Percentiles rank a stretch among this genome's conserved stretches.
Conservation (phyloP, 2,888 invertebrate species). For the Eucera pruinosa region DNA sequence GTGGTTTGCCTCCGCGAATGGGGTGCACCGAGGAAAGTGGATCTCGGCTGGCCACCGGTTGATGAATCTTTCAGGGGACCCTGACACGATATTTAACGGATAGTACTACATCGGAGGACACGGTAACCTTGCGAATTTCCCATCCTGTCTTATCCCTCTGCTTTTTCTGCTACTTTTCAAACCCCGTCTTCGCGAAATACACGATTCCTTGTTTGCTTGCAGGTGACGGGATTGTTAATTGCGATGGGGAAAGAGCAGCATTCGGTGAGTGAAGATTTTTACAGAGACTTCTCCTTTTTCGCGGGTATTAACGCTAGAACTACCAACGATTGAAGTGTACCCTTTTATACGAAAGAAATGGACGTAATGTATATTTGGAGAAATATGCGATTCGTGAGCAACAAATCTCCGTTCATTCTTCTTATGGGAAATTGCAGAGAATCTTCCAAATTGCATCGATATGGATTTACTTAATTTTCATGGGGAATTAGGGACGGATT, state of each 20-base stretch:
- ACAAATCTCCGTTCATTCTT: too few species aligned
- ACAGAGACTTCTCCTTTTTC: too few species aligned
- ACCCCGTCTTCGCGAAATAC: neutral
- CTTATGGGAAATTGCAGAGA: too few species aligned
- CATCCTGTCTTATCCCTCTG: neutral
- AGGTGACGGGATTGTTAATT: neutral
- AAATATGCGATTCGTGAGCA: too few species aligned
- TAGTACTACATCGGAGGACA: conserved; percentile 17
- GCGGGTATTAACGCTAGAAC: too few species aligned
- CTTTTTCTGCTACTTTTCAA: conserved; percentile 7
- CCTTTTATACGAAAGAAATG: too few species aligned
- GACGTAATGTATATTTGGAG: too few species aligned
- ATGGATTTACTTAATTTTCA: too few species aligned
- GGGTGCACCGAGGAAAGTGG: conserved; percentile 51
- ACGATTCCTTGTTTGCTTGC: conserved; percentile 15
- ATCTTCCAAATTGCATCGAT: too few species aligned
- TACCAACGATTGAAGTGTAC: too few species aligned
- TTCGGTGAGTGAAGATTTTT: conserved; percentile 22
- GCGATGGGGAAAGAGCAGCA: neutral
- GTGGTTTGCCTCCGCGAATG: conserved; percentile 64
- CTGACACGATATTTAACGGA: conserved; percentile 61
- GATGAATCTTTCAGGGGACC: conserved; percentile 55
- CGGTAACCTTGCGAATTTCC: conserved; percentile 48
- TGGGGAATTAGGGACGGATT: too few species aligned
- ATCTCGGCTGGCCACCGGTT: conserved; percentile 51